Evolutionary conservation across 1,140 invertebrate species (phyloP), one percentile per base, ranked within the genome.

Genomic region (Ladona fulva): DNA sequence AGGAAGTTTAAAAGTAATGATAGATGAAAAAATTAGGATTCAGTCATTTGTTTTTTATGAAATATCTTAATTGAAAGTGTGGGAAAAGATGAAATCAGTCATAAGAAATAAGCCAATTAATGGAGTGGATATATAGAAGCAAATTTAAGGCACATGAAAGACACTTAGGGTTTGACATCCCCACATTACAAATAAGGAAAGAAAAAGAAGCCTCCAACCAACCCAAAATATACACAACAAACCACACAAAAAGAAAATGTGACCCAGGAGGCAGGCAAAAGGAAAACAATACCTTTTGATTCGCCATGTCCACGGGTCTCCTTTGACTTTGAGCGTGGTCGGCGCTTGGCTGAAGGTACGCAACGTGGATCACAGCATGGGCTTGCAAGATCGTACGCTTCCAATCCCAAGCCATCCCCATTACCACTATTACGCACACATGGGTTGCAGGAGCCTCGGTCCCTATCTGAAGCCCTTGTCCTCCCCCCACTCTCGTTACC

Each of bases 281-380:
- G n/a, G 24, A 16, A 24, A 19, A 25, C 24, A 75, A 22, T 76
- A 77, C 76, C 76, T 78, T 78, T 78, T 74, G 29, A 16, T 25
- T 37, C 19, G 6, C 77, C 22, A 5, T 37, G 29, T 37, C 29
- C 29, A 11, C 82, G 83, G 12, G 37, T 85, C 84, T 81, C 24
- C 83, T 81, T 77, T 85, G 84, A 75, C 85, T 86, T 52, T 85
- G 42, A 86, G 77, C 89, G 84, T 42, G 88, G 85, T 59, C 91
- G 87, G 42, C 92, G 87, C 78, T 88, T 86, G n/a, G 90, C 84
- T 74, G 90, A 90, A 24, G 93, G 93, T 24, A 95, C 92, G 81
- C 93, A 95, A 80, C 93, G 91, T 0, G 92, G 91, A 83, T 93
- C 92, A 83, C 93, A 95, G 81, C 93, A 95, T 0, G 93, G 92